Base-by-base conservation (phyloP, 2,113 vertebrate genomes). In the Synchiropus splendidus region DNA sequence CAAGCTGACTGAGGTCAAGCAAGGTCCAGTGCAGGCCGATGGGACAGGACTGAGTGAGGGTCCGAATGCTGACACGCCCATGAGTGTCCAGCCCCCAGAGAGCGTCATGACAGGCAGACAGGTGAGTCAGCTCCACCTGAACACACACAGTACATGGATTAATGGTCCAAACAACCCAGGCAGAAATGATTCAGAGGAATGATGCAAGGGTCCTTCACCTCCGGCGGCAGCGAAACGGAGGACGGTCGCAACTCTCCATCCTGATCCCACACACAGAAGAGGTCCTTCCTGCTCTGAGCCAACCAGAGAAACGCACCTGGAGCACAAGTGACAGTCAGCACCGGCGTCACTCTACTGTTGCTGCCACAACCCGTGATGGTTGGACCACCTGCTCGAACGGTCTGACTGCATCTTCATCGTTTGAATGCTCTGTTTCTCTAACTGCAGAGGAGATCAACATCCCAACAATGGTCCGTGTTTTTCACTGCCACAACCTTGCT, bases 1-100 rank as follows among this genome's bases (percentile, higher is more conserved):
- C 94, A n/a, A 99, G 87, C 33, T 99, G 95, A 44, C 89, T 85
- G 33, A 98, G 92, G 73, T 98, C 94, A 83, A 99, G 83, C 36
- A 63, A 80, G 2, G 89, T 89, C 95, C 95, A 99, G 31, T 90
- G 84, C 80, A 98, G 89, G 42, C 95, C 95, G 0, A 79, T 78
- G 32, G 92, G 92, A 75, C 93, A 98, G 69, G 83, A 87, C 10
- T 83, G 66, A 18, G 92, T 91, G 16, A 99, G 81, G 0, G 92
- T 89, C 31, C 93, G 85, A 59, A 98, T 95, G 60, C 87, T 87
- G 63, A 99, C 83, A 18, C 81, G 83, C 13, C 95, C 92, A 0
- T 86, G 80, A 35, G 55, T 67, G 74, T 97, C 91, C 73, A 99
- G 64, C 8, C 86, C 90, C 95, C 95, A 99, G 1, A 99, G 82